Evolutionary conservation across 37 sponge, comb jelly and placozoan genomes (phyloP).

Genomic region (Hormiphora californensis): DNA sequence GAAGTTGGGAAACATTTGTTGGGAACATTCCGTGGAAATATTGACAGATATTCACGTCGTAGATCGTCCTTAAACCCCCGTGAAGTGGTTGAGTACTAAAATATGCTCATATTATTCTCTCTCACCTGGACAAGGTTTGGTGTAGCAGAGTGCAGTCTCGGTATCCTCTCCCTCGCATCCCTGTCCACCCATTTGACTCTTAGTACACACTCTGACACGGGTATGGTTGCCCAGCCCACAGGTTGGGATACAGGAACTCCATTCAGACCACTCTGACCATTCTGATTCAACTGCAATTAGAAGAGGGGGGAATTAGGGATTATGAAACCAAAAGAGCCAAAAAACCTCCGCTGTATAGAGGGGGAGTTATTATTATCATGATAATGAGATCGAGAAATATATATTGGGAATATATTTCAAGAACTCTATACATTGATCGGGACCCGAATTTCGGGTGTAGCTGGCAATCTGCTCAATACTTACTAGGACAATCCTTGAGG

Average conservation of each 20-base stretch:
- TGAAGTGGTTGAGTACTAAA: too few species aligned
- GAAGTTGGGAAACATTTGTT: too few species aligned
- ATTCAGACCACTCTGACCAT: slow-evolving; percentile 38
- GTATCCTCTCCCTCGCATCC: background rate
- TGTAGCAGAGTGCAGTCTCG: slow-evolving; percentile 17
- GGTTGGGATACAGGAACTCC: background rate
- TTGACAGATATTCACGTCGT: background rate
- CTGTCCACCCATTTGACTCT: background rate
- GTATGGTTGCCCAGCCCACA: slow-evolving; percentile 54
- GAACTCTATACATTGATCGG: background rate
- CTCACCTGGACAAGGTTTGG: slow-evolving; percentile 17
- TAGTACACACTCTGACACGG: background rate
- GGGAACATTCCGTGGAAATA: too few species aligned
- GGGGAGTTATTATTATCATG: background rate
- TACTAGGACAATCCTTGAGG: slow-evolving; percentile 42
- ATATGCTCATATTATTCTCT: background rate
- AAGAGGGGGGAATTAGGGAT: too few species aligned
- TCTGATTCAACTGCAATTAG: background rate
- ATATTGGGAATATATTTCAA: too few species aligned
- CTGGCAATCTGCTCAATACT: background rate
- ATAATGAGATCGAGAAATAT: too few species aligned
- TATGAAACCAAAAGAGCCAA: too few species aligned
- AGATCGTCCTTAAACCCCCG: too few species aligned
- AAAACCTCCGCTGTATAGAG: too few species aligned
- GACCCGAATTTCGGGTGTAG: background rate